Evolutionary conservation across 2,888 invertebrate genomes (phyloP), one percentile per base, ranked within the genome.

Genomic region (Lapara coniferarum): DNA sequence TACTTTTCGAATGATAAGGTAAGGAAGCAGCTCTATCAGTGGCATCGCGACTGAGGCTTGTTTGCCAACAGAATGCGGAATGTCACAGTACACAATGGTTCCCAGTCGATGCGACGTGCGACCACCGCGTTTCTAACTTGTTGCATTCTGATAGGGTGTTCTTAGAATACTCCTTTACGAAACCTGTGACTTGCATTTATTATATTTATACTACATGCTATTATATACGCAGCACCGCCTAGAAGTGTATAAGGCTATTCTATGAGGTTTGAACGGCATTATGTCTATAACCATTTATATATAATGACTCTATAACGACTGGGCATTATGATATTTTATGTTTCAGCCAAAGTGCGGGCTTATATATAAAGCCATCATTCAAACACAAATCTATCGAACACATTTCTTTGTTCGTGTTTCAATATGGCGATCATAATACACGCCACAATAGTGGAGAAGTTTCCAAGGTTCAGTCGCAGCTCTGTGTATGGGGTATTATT

Each of bases 11-110:
- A 63, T 16, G 46, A 12, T 44, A 44, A n/a, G 12, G 46, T 59
- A 25, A 19, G 56, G 4, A 44, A 14, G 14, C 46, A 10, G 16
- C 19, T 63, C 46, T 63, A 16, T 19, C 13, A 5, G 59, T 46
- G 46, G n/a, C 1, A 16, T 44, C 58, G 44, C 59, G 16, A 4
- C 16, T 12, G 46, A 13, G 46, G 46, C 46, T 46, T 44, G 46
- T 46, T 16, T 46, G 44, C 19, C 46, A 12, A 55, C 16, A 63
- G 59, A 63, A 63, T 63, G 59, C 46, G 16, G 46, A 63, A 63
- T 63, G 46, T 46, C 10, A 12, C 3, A 12, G 12, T 12, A 63
- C 46, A 63, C 46, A 63, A 63, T 63, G 46, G 19, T 16, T 46
- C 13, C 16, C 19, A 12, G n/a, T 46, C 13, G 10, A 44, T 63